Percentiles rank a stretch among this genome's conserved stretches.
Evolutionary conservation across 2,888 invertebrate species (phyloP).

Genomic region (Cyclophora punctaria): DNA sequence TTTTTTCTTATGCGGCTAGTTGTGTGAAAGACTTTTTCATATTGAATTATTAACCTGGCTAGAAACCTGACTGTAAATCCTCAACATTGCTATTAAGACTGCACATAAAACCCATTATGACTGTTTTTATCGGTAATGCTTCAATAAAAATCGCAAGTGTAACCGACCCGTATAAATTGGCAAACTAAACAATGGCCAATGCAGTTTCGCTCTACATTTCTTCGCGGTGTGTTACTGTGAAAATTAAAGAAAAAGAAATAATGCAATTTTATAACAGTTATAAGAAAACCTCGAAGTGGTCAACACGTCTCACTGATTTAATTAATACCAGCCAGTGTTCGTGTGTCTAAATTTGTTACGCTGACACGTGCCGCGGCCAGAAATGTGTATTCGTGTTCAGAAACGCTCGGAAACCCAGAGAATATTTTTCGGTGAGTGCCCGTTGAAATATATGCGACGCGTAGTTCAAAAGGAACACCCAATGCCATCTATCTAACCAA

Average conservation of each 20-base stretch:
- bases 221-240: slow-evolving; percentile 62
- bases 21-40: slow-evolving; percentile 3
- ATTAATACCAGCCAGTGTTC: slow-evolving; percentile 56
- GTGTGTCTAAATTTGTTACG: slow-evolving; percentile 53
- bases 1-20: too few relatives aligned
- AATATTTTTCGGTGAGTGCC: slow-evolving; percentile 48
- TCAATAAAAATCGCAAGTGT: slow-evolving; percentile 72
- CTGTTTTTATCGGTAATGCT: slow-evolving; percentile 72
- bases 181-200: slow-evolving; percentile 70
- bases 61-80: slow-evolving; percentile 48
- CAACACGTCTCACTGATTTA: slow-evolving; percentile 65
- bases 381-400: slow-evolving; percentile 47
- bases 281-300: slow-evolving; percentile 65
- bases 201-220: slow-evolving; percentile 72
- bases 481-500: slow-evolving; percentile 63
- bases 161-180: slow-evolving; percentile 76
- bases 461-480: slow-evolving; percentile 35
- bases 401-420: slow-evolving; percentile 43
- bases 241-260: slow-evolving; percentile 49
- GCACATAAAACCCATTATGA: slow-evolving; percentile 68
- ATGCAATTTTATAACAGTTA: slow-evolving; percentile 67
- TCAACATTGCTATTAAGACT: slow-evolving; percentile 63
- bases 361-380: slow-evolving; percentile 37
- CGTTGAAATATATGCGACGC: slow-evolving; percentile 16
- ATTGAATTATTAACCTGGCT: slow-evolving; percentile 17